phyloP scores from a whole-genome alignment of 2,797 vertebrate species.

The Acridotheres tristis region DNA sequence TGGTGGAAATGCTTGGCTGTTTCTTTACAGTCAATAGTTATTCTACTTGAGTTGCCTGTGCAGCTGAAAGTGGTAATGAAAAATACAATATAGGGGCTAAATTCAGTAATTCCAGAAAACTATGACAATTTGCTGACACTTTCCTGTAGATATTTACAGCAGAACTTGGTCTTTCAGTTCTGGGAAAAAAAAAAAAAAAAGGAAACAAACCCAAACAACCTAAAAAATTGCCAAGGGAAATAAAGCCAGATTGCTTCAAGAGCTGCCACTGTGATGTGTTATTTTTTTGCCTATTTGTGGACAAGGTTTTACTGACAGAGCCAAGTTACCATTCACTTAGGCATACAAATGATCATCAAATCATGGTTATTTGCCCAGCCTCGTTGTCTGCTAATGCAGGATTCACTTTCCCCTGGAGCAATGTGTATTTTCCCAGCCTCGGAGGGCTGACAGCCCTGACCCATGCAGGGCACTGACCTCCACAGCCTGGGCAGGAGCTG shows the following conservation, averaged over 20 bases:
- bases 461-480: neutral
- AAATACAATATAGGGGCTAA: neutral
- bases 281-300: neutral
- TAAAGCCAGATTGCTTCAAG: neutral
- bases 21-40: neutral
- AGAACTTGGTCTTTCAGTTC: neutral
- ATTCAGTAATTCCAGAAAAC: neutral
- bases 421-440: neutral
- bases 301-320: neutral
- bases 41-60: neutral
- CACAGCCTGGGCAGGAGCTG: neutral
- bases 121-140: neutral
- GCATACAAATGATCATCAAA: neutral
- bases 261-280: neutral
- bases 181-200: neutral
- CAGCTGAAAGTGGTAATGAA: neutral
- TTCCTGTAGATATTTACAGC: neutral
- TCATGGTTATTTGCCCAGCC: neutral
- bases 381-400: neutral
- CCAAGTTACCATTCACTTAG: neutral
- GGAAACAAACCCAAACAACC: neutral
- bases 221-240: neutral
- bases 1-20: neutral
- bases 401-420: neutral
- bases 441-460: neutral